Base-by-base conservation (phyloP, 2,113 vertebrate genomes). In the Ascaphus truei region DNA sequence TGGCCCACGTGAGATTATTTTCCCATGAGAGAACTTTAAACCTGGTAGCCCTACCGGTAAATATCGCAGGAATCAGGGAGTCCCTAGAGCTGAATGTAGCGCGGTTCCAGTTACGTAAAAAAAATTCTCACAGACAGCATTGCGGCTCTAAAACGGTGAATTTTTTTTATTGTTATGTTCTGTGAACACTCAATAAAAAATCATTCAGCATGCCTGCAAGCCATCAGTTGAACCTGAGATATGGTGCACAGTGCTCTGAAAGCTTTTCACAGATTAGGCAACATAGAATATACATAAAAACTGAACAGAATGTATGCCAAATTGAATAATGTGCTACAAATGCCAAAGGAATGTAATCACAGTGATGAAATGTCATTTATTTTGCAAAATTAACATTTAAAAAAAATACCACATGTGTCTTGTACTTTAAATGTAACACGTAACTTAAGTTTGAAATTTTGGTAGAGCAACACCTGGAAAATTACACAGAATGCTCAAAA, bases 361-460 rank as follows among this genome's bases (percentile, higher is more conserved):
- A 31, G 20, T 48, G 37, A 22, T 27, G 65, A 68, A 67, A 68
- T 58, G 65, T 57, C 65, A 68, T 48, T 68, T 45, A 58, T 48
- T 47, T 30, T 68, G 36, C 22, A 48, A 36, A 68, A 48, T 68
- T 57, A 58, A 68, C 51, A 45, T 55, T 50, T 55, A 66, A 66
- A 66, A n/a, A 64, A 66, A 66, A 66, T 66, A 51, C 63, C 63
- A 66, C 25, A 43, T 30, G 63, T 51, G 53, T 41, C 31, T 43
- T 34, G 51, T 39, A 66, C 41, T 55, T 55, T 53, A 52, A 22
- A 65, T 65, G 48, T 66, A 50, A 41, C 36, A 66, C 55, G 63
- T 55, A 66, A 66, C 27, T 26, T 41, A 26, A 36, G 43, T 36
- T 34, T 51, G 37, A 66, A 36, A 25, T 55, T n/a, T 31, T 65